Percentiles rank a stretch among this genome's conserved stretches.
These are phyloP conservation scores for Heterotis niloticus DNA, from an alignment of 2,113 vertebrate genomes.

Conservation along the genomic window DNA sequence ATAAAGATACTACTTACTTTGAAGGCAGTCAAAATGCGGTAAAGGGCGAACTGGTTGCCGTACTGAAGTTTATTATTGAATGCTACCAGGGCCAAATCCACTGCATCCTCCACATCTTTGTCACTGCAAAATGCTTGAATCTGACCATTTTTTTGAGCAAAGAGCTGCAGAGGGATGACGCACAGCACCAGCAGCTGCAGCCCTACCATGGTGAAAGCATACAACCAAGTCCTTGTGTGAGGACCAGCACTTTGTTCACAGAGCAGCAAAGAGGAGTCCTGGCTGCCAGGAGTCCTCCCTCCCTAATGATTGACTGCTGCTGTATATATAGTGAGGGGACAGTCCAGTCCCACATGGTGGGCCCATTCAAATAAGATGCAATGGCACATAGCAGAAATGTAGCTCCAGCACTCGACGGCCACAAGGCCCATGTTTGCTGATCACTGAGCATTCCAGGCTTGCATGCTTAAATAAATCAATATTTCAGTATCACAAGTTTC, in stretches of 20 bases:
- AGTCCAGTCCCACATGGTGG: slow-evolving; percentile 22
- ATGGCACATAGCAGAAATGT: slow-evolving; percentile 9
- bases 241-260: slow-evolving; percentile 2
- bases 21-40: slow-evolving; percentile 38
- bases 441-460: slow-evolving; percentile 15
- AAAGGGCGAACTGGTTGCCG: slow-evolving; percentile 40
- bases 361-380: slow-evolving; percentile 33
- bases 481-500: slow-evolving; percentile 4
- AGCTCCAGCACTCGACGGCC: slow-evolving; percentile 14
- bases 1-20: slow-evolving; percentile 36
- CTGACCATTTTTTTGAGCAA: slow-evolving; percentile 1
- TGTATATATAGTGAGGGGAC: slow-evolving; percentile 20
- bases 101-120: slow-evolving; percentile 23
- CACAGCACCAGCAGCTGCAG: slow-evolving; percentile 29
- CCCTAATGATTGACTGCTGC: slow-evolving; percentile 34
- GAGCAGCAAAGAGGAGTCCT: neutral
- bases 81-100: slow-evolving; percentile 28
- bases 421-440: slow-evolving; percentile 44
- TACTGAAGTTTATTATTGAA: slow-evolving; percentile 32
- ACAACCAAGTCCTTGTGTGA: slow-evolving; percentile 4
- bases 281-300: slow-evolving; percentile 20
- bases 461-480: slow-evolving; percentile 36
- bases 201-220: slow-evolving; percentile 26
- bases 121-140: slow-evolving; percentile 36
- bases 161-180: slow-evolving; percentile 32